Evolutionary conservation across 2,113 vertebrate species (phyloP).

Genomic region (Sinocyclocheilus rhinocerous): DNA sequence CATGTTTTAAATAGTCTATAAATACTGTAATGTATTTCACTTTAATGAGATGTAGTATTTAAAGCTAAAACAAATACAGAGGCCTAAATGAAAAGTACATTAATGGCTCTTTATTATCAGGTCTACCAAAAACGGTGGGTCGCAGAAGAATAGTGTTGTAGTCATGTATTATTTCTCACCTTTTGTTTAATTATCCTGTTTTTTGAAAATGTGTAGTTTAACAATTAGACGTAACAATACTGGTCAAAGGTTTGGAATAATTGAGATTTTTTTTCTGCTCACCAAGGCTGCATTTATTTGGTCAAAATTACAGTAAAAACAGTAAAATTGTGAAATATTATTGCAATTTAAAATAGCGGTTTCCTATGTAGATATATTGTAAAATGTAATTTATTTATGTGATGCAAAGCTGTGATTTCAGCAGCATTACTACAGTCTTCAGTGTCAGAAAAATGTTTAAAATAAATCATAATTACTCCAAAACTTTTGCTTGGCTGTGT

Average conservation of each 20-base stretch:
- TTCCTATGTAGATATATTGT: background rate
- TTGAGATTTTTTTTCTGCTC: no score
- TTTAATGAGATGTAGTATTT: background rate
- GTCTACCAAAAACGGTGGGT: background rate
- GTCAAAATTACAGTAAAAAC: background rate
- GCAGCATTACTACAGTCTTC: no score
- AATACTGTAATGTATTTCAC: conserved; percentile 3
- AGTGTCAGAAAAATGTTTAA: no score
- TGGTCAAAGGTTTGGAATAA: no score
- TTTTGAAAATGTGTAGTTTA: background rate
- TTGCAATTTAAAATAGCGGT: background rate
- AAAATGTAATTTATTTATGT: background rate
- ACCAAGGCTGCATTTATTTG: no score
- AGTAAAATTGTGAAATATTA: background rate
- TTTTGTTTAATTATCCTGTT: background rate
- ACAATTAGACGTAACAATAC: background rate
- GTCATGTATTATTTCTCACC: background rate
- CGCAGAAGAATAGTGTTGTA: background rate
- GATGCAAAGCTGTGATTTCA: no score
- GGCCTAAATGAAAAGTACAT: background rate
- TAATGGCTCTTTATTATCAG: background rate
- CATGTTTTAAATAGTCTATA: conserved; percentile 16
- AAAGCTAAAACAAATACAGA: conserved; percentile 6
- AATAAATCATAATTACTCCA: background rate
- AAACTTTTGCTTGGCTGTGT: no score